phyloP scores from a whole-genome alignment of 1,140 invertebrate genomes.

The Achroia grisella region DNA sequence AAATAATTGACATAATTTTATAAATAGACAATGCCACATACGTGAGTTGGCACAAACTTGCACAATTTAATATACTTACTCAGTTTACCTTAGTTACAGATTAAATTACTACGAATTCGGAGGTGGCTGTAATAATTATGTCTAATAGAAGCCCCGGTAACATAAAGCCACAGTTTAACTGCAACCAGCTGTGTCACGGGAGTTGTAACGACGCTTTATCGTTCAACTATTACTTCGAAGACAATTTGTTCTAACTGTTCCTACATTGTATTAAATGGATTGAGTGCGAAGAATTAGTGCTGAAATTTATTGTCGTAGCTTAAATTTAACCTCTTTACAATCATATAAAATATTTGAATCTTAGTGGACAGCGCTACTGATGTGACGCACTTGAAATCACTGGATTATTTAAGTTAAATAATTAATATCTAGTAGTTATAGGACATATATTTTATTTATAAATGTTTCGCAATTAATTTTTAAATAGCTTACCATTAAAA shows the following conservation, averaged over 20 bases:
- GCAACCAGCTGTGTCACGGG: constrained; percentile 40
- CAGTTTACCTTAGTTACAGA: constrained; percentile 9
- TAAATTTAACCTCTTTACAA: too few species aligned
- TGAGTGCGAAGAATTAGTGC: constrained; percentile 3
- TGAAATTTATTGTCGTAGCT: too few species aligned
- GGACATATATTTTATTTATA: too few species aligned
- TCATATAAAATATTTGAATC: too few species aligned
- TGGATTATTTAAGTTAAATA: too few species aligned
- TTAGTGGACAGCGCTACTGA: too few species aligned
- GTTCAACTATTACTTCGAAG: constrained; percentile 25
- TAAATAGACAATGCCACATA: too few species aligned
- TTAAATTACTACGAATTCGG: constrained; percentile 32
- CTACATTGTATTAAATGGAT: constrained; percentile 16
- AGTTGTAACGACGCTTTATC: constrained; percentile 37
- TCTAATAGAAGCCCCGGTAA: constrained; percentile 32
- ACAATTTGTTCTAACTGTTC: constrained; percentile 26
- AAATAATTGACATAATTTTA: neutral
- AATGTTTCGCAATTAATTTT: too few species aligned
- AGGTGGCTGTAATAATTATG: constrained; percentile 47
- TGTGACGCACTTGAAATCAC: too few species aligned
- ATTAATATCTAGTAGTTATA: too few species aligned
- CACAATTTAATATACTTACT: constrained; percentile 3
- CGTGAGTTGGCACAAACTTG: neutral
- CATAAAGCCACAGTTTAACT: constrained; percentile 50
- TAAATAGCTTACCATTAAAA: too few species aligned